Percentiles rank a stretch among this genome's conserved stretches.
phyloP scores from a whole-genome alignment of 1,140 invertebrate genomes.

The Hestina assimilis region DNA sequence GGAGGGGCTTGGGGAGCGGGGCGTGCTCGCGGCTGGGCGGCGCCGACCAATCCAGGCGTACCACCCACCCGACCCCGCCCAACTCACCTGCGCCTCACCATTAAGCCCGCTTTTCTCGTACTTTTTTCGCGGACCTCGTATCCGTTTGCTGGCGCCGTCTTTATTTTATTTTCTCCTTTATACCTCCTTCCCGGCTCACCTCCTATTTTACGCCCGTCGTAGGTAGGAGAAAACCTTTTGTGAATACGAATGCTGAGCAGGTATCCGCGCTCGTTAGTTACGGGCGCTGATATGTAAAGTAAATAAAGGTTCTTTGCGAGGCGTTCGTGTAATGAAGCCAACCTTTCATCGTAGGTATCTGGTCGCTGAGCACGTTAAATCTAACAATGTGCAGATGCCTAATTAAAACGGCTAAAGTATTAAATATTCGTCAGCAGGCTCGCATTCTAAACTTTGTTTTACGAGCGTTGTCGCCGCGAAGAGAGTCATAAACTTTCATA shows the following conservation, averaged over 20 bases:
- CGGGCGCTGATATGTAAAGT: conserved; percentile 69
- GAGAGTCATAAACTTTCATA: conserved; percentile 64
- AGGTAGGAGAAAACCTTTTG: conserved; percentile 73
- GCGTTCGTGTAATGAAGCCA: conserved; percentile 42
- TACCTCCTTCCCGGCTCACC: conserved; percentile 71
- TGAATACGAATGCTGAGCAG: conserved; percentile 75
- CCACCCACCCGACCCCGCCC: conserved; percentile 65
- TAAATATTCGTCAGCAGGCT: conserved; percentile 31
- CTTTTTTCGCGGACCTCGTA: conserved; percentile 74
- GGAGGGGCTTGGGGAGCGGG: conserved; percentile 34
- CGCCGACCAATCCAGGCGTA: conserved; percentile 64
- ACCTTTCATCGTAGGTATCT: conserved; percentile 31
- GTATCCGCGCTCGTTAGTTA: conserved; percentile 73
- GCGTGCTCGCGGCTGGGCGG: conserved; percentile 69
- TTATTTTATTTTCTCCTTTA: conserved; percentile 77
- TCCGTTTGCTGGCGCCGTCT: conserved; percentile 70
- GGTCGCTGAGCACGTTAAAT: conserved; percentile 16
- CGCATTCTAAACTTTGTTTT: conserved; percentile 38
- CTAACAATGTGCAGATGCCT: conserved; percentile 17
- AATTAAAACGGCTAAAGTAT: conserved; percentile 36
- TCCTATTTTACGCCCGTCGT: conserved; percentile 74
- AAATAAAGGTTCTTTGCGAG: conserved; percentile 69
- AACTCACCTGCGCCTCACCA: conserved; percentile 73
- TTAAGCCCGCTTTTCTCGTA: conserved; percentile 67
- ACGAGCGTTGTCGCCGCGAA: conserved; percentile 45